These are phyloP conservation scores for Lytechinus variegatus DNA, from an alignment of 35 echinoderm and acorn worm genomes.

Conservation along the genomic window DNA sequence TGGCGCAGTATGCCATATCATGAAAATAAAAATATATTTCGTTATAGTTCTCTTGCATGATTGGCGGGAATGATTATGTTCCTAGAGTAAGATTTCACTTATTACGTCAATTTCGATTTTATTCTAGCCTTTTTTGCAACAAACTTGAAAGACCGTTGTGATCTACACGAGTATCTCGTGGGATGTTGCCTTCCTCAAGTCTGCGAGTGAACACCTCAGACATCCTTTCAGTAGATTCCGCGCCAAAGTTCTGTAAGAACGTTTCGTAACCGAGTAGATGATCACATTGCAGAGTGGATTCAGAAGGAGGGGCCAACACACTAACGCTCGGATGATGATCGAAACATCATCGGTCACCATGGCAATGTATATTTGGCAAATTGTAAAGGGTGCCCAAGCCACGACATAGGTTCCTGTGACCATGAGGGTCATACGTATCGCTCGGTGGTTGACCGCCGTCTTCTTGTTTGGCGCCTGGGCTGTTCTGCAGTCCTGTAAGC, in stretches of 20 bases:
- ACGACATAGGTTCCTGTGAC: constrained; percentile 23
- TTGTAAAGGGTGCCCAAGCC: constrained; percentile 15
- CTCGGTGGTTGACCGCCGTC: neutral
- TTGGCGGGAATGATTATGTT: too few relatives aligned
- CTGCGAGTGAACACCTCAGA: constrained; percentile 32
- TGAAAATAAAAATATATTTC: too few relatives aligned
- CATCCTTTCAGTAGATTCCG: neutral
- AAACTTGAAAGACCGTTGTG: neutral
- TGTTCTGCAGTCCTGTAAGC: too few relatives aligned
- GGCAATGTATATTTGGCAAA: constrained; percentile 28
- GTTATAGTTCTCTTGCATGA: too few relatives aligned
- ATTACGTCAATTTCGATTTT: neutral
- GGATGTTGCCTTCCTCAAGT: neutral
- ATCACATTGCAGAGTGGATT: constrained; percentile 22
- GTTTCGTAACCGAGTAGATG: constrained; percentile 38
- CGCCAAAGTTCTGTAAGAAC: neutral
- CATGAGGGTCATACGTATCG: constrained; percentile 8
- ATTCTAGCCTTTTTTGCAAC: neutral
- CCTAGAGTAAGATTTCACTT: too few relatives aligned
- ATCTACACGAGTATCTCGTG: neutral
- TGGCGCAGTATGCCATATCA: too few relatives aligned
- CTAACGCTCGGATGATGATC: constrained; percentile 1
- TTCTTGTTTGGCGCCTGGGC: neutral
- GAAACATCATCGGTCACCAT: constrained; percentile 30
- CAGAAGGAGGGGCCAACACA: constrained; percentile 24